A percentile compares a stretch with the other conserved stretches of the same genome.
phyloP scores from a whole-genome alignment of 1,140 invertebrate genomes.

The Schlechtendalia chinensis region DNA sequence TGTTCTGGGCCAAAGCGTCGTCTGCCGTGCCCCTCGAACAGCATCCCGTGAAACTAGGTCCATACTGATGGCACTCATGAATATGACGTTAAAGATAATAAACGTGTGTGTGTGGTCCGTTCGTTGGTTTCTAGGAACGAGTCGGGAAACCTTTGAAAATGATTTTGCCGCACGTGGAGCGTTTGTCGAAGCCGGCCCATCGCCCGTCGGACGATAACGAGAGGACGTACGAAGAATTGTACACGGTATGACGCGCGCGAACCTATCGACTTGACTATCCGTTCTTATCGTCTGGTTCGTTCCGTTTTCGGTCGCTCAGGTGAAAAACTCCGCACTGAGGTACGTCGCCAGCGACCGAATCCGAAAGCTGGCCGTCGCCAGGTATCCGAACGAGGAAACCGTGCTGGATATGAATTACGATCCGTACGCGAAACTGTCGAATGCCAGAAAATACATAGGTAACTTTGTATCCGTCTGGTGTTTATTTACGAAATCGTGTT shows the following conservation, averaged over 20 bases:
- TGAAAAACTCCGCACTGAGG: not conserved
- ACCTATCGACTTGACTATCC: too few species aligned
- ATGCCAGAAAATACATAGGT: slow-evolving; percentile 14
- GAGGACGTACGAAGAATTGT: slow-evolving; percentile 4
- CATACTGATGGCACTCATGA: too few species aligned
- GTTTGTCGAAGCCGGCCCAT: not conserved
- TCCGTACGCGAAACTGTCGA: not conserved
- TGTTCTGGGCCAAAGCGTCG: too few species aligned
- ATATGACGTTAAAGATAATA: too few species aligned
- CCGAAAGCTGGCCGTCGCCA: not conserved
- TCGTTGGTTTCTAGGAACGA: not conserved
- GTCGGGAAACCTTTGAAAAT: not conserved
- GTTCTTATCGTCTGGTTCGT: not conserved
- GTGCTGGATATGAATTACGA: slow-evolving; percentile 5
- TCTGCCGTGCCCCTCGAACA: too few species aligned
- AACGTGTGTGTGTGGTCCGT: not conserved
- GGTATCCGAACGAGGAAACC: not conserved
- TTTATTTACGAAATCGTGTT: too few species aligned
- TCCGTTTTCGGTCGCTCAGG: not conserved
- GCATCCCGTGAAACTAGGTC: too few species aligned
- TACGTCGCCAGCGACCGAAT: not conserved
- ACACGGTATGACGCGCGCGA: not conserved
- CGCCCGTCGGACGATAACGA: not conserved
- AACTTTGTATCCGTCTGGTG: too few species aligned
- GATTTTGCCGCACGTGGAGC: not conserved